phyloP scores from a whole-genome alignment of 2,888 invertebrate species.

The Plutella xylostella region DNA sequence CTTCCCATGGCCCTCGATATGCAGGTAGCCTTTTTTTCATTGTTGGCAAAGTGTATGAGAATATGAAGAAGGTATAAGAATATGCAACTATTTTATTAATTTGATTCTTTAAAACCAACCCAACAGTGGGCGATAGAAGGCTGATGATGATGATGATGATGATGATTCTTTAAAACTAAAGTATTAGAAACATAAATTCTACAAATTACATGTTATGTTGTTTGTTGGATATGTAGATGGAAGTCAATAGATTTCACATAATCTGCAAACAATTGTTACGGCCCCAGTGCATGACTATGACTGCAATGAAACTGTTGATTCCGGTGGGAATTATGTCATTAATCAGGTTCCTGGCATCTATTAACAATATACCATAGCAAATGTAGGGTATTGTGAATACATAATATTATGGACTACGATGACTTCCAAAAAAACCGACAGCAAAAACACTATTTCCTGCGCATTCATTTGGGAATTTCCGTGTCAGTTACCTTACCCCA shows the following conservation, averaged over 20 bases:
- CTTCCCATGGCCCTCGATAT: conserved; percentile 8
- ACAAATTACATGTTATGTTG: too few relatives aligned
- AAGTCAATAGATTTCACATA: conserved; percentile 4
- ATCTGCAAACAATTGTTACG: neutral
- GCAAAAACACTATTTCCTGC: conserved; percentile 22
- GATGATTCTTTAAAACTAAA: too few relatives aligned
- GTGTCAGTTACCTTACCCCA: conserved; percentile 21
- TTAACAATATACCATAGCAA: too few relatives aligned
- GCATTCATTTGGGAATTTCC: conserved; percentile 10
- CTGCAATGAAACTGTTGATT: neutral
- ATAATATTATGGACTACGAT: neutral
- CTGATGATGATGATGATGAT: too few relatives aligned
- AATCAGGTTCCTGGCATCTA: too few relatives aligned
- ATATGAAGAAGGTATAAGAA: too few relatives aligned
- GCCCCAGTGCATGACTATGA: neutral
- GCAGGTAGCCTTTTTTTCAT: conserved; percentile 5
- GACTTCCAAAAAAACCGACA: neutral
- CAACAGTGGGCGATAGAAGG: too few relatives aligned
- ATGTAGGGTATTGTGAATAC: too few relatives aligned
- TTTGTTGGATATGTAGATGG: too few relatives aligned
- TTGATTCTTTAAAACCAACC: too few relatives aligned
- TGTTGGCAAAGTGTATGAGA: too few relatives aligned
- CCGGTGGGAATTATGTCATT: conserved; percentile 6
- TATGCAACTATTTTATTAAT: neutral
- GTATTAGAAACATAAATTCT: too few relatives aligned